A percentile compares a stretch with the other conserved stretches of the same genome.
These are phyloP conservation scores for Plebejus argus DNA, from an alignment of 2,888 invertebrate species.

Conservation along the genomic window DNA sequence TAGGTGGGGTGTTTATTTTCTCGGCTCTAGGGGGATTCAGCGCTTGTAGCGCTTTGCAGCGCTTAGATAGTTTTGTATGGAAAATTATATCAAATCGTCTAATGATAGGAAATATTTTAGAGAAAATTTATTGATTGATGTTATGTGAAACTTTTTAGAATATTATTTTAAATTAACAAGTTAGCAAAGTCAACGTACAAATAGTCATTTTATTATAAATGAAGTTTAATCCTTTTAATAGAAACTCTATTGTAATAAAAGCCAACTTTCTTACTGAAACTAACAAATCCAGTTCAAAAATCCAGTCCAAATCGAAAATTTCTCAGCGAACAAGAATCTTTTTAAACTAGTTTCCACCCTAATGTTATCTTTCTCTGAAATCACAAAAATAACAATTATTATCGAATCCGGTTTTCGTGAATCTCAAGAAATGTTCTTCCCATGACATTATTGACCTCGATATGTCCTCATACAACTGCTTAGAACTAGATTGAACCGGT, in stretches of 20 bases:
- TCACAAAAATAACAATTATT: conserved; percentile 7
- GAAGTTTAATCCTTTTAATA: no score
- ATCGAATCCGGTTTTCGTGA: conserved; percentile 16
- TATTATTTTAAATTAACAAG: neutral
- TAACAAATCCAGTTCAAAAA: neutral
- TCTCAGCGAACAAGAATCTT: conserved; percentile 1
- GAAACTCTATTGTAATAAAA: neutral
- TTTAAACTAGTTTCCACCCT: conserved; percentile 15
- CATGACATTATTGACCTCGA: conserved; percentile 43
- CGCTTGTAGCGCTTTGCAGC: conserved; percentile 44
- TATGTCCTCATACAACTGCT: conserved; percentile 28
- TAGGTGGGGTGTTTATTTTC: conserved; percentile 67
- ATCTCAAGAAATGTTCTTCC: conserved; percentile 35
- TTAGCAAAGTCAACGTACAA: no score
- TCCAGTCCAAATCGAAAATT: neutral
- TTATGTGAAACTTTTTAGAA: neutral
- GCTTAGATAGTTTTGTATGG: conserved; percentile 50
- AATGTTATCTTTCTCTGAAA: neutral
- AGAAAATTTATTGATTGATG: neutral
- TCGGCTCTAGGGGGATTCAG: conserved; percentile 45
- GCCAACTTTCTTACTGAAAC: neutral
- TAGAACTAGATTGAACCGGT: conserved; percentile 36
- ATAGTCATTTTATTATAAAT: no score
- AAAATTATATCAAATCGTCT: conserved; percentile 47
- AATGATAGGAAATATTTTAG: conserved; percentile 36